Base-by-base conservation (phyloP, 2,888 invertebrate species). In the Pammene fasciana region DNA sequence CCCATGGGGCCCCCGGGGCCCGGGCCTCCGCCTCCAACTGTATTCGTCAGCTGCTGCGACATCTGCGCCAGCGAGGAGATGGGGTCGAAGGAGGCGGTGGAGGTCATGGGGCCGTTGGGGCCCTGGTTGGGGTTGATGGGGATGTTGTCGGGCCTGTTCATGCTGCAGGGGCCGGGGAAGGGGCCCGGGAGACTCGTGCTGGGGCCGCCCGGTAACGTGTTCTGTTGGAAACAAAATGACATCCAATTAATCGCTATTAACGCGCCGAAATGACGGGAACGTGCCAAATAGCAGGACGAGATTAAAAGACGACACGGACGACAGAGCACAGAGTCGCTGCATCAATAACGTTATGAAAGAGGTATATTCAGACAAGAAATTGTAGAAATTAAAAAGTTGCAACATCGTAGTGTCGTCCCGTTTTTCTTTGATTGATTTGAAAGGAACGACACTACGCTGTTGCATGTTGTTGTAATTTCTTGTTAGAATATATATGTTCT, bases 51-150 rank as follows among this genome's bases (percentile, higher is more conserved):
- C 83, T 97, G 97, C 82, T 98, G 98, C 73, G 97, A 97, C 98
- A 98, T 98, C 88, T 98, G 98, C 67, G 98, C 97, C 80, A 98
- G 93, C 9, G 98, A 98, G 64, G 97, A 97, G 79, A 98, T 98
- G 0, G 98, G 98, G 93, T 98, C 98, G 87, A 98, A 98, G 82
- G 97, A 81, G 94, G 93, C 83, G 55, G 89, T 85, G 52, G 86
- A 76, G 6, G 89, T 80, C 94, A 95, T 79, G 86, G 94, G 87
- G 82, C 95, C 83, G 86, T 92, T 78, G 86, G 92, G 88, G 80
- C 94, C 86, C 87, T 89, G 90, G 82, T 92, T 92, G 65, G 88
- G 92, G 79, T 88, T 92, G 78, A 88, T 93, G 77, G 88, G 92
- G 75, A 89, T 90, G 81, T 86, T 93, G 86, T 88, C 93, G 18